phyloP scores from a whole-genome alignment of 2,797 vertebrate species.

The Enteromius viviparus region DNA sequence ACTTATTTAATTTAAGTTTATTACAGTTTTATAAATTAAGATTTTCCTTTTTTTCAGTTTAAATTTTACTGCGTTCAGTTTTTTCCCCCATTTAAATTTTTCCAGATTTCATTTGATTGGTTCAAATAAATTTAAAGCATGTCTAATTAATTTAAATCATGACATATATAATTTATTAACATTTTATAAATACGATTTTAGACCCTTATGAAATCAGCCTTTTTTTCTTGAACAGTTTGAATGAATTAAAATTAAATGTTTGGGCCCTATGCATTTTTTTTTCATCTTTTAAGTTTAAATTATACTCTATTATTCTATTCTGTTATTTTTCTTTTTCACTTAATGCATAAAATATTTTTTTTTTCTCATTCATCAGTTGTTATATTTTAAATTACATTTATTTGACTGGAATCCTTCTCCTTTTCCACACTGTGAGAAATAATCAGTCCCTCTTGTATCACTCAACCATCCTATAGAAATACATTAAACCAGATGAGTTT shows the following conservation, averaged over 20 bases:
- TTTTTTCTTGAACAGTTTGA: too few relatives aligned
- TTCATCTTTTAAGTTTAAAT: too few relatives aligned
- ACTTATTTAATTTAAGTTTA: neutral
- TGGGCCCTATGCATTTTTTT: too few relatives aligned
- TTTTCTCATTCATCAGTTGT: neutral
- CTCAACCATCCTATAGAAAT: too few relatives aligned
- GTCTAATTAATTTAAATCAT: neutral
- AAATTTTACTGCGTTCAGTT: neutral
- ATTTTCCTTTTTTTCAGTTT: neutral
- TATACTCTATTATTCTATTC: too few relatives aligned
- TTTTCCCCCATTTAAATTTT: neutral
- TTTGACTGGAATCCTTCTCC: neutral
- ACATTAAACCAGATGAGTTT: too few relatives aligned
- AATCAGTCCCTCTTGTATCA: too few relatives aligned
- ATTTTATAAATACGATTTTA: neutral
- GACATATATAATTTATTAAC: neutral
- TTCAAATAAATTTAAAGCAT: neutral
- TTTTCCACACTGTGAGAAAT: too few relatives aligned
- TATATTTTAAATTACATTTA: neutral
- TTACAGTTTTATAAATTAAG: neutral
- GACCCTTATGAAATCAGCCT: too few relatives aligned
- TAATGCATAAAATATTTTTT: too few relatives aligned
- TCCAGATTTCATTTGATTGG: neutral
- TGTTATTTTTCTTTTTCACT: too few relatives aligned
- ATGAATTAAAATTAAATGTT: too few relatives aligned